Percentiles rank a stretch among this genome's conserved stretches.
phyloP scores from a whole-genome alignment of 2,888 invertebrate species.

The Atethmia centrago region DNA sequence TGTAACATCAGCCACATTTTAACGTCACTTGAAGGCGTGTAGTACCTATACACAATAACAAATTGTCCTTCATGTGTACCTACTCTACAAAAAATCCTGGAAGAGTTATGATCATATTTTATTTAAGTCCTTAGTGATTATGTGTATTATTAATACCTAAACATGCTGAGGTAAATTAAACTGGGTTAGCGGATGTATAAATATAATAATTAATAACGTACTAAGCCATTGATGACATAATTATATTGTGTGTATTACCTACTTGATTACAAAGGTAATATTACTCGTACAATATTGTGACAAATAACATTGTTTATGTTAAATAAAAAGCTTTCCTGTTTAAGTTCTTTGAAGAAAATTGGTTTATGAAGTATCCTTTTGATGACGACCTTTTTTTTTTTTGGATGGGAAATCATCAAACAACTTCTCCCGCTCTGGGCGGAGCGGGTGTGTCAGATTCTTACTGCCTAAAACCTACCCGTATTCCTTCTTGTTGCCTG shows the following conservation, averaged over 20 bases:
- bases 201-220: slow-evolving; percentile 17
- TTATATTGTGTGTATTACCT: slow-evolving; percentile 22
- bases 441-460: too few relatives aligned
- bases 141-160: not conserved
- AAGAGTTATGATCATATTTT: not conserved
- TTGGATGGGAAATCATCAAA: too few relatives aligned
- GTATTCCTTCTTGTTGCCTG: too few relatives aligned
- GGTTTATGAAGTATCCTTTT: too few relatives aligned
- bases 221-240: slow-evolving; percentile 19
- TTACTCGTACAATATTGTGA: too few relatives aligned
- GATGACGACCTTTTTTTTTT: too few relatives aligned
- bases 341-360: too few relatives aligned
- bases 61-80: not conserved
- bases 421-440: too few relatives aligned
- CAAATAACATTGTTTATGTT: slow-evolving; percentile 13
- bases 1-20: too few relatives aligned
- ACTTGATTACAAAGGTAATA: slow-evolving; percentile 8
- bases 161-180: slow-evolving; percentile 5
- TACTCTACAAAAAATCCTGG: not conserved
- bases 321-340: too few relatives aligned
- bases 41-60: too few relatives aligned
- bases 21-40: not conserved
- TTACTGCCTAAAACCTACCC: too few relatives aligned
- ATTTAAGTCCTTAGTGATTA: not conserved
- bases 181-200: slow-evolving; percentile 42